Evolutionary conservation across 2,797 vertebrate genomes (phyloP), one percentile per base, ranked within the genome.

Genomic region (Gorsachius magnificus): DNA sequence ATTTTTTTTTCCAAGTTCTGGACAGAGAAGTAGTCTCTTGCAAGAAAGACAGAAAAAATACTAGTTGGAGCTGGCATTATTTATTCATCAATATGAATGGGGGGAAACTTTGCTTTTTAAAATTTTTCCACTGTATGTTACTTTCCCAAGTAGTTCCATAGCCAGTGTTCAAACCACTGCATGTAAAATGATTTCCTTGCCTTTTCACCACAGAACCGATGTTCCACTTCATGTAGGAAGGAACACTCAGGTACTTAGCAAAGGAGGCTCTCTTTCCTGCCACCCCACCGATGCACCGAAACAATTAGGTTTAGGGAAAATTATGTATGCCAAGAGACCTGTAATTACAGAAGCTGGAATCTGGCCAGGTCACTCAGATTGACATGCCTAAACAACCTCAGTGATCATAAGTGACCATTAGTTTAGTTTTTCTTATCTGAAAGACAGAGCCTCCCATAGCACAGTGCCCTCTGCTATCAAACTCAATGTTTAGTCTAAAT

Each of bases 401-500:
- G 56, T 36, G 61, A 68, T 90, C 65, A 7, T n/a, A 91, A 93
- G 54, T 65, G 77, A 65, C 69, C 76, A 74, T 96, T 95, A 93
- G n/a, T 94, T 95, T 66, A 85, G 64, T 57, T 93, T 90, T 89
- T 16, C 86, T 92, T 97, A 94, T 96, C 95, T 86, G 78, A 60
- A 92, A 83, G 84, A 65, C 54, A 87, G 61, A 85, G 17, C 50
- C 61, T 95, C 43, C 86, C 72, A 2, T 6, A 87, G 72, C 76
- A 72, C 87, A 72, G 15, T 85, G 65, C n/a, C 11, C 41, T 77
- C 82, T 89, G 66, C 85, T 95, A 95, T 90, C 92, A 84, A 82
- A 46, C 35, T 48, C 35, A 5, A 16, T 95, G 95, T 97, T 97
- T 96, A 97, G 95, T 96, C 95, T 97, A 58, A 87, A 51, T 86